phyloP scores from a whole-genome alignment of 2,797 vertebrate genomes.

The Pseudomugil tenellus region DNA sequence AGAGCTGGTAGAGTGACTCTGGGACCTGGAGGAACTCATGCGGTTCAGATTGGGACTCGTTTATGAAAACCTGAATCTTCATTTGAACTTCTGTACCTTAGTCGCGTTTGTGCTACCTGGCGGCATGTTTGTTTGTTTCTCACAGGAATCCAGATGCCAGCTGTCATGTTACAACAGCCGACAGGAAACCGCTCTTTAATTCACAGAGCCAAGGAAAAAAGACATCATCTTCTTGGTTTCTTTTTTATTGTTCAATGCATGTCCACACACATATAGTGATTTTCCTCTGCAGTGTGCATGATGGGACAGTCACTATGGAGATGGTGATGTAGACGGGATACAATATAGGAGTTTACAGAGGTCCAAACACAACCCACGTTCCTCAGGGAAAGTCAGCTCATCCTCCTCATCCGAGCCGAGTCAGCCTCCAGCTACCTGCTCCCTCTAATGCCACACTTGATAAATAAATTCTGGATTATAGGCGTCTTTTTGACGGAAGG shows the following conservation, averaged over 20 bases:
- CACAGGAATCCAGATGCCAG: too few species aligned
- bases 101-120: too few species aligned
- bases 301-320: slow-evolving; percentile 77
- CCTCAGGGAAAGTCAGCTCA: slow-evolving; percentile 35
- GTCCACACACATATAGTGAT: slow-evolving; percentile 68
- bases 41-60: too few species aligned
- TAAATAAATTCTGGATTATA: slow-evolving; percentile 55
- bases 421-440: too few species aligned
- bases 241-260: slow-evolving; percentile 81
- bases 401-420: slow-evolving; percentile 24
- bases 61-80: too few species aligned
- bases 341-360: slow-evolving; percentile 62
- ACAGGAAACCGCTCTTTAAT: too few species aligned
- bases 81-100: too few species aligned
- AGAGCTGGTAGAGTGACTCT: too few species aligned
- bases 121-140: too few species aligned
- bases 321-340: slow-evolving; percentile 70
- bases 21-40: too few species aligned
- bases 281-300: slow-evolving; percentile 77
- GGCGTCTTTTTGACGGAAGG: not conserved
- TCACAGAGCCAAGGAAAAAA: not conserved
- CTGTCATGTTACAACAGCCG: too few species aligned
- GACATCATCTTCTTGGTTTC: slow-evolving; percentile 35
- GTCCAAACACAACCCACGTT: slow-evolving; percentile 58
- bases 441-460: slow-evolving; percentile 17